A percentile compares a stretch with the other conserved stretches of the same genome.
Conservation (phyloP, 2,888 invertebrate genomes). For the Yponomeuta cagnagella region DNA sequence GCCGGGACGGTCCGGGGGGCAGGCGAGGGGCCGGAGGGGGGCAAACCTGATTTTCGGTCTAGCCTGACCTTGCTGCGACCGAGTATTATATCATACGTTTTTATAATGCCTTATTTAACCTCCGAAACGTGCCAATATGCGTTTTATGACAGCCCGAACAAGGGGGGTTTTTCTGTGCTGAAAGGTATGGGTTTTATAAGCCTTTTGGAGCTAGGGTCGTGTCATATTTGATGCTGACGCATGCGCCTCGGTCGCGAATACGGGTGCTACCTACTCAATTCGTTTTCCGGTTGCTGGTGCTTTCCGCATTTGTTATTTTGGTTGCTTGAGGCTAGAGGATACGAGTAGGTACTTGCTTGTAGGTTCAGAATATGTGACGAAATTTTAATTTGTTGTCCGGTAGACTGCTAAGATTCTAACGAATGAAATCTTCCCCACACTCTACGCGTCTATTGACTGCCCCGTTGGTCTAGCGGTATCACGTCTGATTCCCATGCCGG, state of each 20-base stretch:
- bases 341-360: neutral
- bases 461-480: too few species aligned
- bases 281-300: slow-evolving; percentile 64
- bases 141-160: neutral
- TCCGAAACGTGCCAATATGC: slow-evolving; percentile 23
- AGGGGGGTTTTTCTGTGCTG: slow-evolving; percentile 1
- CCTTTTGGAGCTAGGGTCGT: slow-evolving; percentile 24
- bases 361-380: neutral
- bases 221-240: slow-evolving; percentile 37
- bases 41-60: slow-evolving; percentile 74
- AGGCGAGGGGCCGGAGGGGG: slow-evolving; percentile 30
- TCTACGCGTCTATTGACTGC: too few species aligned
- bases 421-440: too few species aligned
- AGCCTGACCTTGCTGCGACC: slow-evolving; percentile 68
- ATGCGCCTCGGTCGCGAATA: slow-evolving; percentile 34
- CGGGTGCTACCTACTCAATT: slow-evolving; percentile 54
- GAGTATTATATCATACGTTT: slow-evolving; percentile 66
- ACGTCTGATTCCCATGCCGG: too few species aligned
- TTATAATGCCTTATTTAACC: slow-evolving; percentile 39
- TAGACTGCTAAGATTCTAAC: too few species aligned
- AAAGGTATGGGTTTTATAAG: slow-evolving; percentile 17
- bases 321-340: neutral
- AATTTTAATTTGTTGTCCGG: neutral
- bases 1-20: slow-evolving; percentile 27
- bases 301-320: slow-evolving; percentile 49